phyloP scores from a whole-genome alignment of 2,888 invertebrate species.

The Pedicia rivosa region DNA sequence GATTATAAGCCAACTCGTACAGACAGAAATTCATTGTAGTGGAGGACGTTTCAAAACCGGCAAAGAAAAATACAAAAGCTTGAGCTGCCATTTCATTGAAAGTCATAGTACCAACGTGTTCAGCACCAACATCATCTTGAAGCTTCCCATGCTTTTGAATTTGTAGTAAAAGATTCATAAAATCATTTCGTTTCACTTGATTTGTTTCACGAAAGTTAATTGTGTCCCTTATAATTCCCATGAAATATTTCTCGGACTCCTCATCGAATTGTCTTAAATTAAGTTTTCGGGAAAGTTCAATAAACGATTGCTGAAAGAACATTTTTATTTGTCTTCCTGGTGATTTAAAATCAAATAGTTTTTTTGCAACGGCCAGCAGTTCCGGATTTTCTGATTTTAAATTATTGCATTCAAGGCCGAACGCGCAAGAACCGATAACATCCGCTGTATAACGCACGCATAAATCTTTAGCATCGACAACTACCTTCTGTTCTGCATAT shows the following conservation, averaged over 20 bases:
- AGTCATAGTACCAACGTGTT: too few relatives aligned
- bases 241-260: conserved; percentile 5
- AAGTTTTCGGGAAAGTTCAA: too few relatives aligned
- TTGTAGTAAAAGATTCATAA: too few relatives aligned
- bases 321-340: too few relatives aligned
- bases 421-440: conserved; percentile 22
- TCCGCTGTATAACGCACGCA: conserved; percentile 15
- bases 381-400: conserved; percentile 23
- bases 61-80: conserved; percentile 30
- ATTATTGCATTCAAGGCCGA: conserved; percentile 27
- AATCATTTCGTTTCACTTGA: conserved; percentile 14
- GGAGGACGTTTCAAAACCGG: conserved; percentile 32
- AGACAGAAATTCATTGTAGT: conserved; percentile 26
- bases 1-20: conserved; percentile 26
- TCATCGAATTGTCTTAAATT: too few relatives aligned
- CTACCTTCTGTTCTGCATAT: too few relatives aligned
- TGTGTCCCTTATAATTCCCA: conserved; percentile 3
- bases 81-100: conserved; percentile 23
- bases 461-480: conserved; percentile 12
- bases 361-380: conserved; percentile 17
- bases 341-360: conserved; percentile 4
- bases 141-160: too few relatives aligned
- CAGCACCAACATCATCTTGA: too few relatives aligned
- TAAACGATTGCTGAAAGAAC: too few relatives aligned
- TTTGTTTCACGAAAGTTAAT: conserved; percentile 8